Base-by-base conservation (phyloP, 2,113 vertebrate genomes). In the Bubalus kerabau region DNA sequence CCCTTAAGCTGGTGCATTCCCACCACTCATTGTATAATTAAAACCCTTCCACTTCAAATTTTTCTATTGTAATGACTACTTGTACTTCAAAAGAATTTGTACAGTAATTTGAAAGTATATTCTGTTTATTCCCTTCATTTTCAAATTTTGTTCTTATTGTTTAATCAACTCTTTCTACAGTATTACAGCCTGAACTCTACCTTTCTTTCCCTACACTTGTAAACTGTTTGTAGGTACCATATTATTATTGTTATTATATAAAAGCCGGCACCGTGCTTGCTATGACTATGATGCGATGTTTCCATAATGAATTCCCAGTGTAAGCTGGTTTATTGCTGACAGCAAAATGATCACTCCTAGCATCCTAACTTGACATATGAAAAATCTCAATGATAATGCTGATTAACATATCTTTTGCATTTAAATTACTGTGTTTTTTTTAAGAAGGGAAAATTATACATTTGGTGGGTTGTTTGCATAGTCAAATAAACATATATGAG, bases 391-490 rank as follows among this genome's bases (percentile, higher is more conserved):
- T 98, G 91, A 94, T 97, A 97, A 97, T 96, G 43, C 91, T 96
- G 76, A 97, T 97, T 95, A 98, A 97, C 87, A 94, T 97, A 97
- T 97, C 62, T 96, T 96, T 97, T 98, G 95, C 96, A 98, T 97
- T 96, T 98, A 98, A 98, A 98, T 96, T 56, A 96, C 95, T 97
- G 54, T 50, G 43, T 86, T 96, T 96, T 76, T 98, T 98, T 98
- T 97, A 97, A 96, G 91, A 97, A 90, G 93, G 95, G 84, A 97
- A 97, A 96, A 97, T 97, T 96, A 94, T 96, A 90, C 91, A 96
- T 96, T 97, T 88, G 91, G 57, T 94, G 90, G 81, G 84, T 97
- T 95, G 91, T 98, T 97, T 97, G 92, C 78, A 85, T 94, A 92
- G 56, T 95, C 94, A 96, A 97, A 96, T 97, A 98, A 97, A 98